These are phyloP conservation scores for Platycheirus rosarum DNA, from an alignment of 2,888 invertebrate species.

Conservation along the genomic window DNA sequence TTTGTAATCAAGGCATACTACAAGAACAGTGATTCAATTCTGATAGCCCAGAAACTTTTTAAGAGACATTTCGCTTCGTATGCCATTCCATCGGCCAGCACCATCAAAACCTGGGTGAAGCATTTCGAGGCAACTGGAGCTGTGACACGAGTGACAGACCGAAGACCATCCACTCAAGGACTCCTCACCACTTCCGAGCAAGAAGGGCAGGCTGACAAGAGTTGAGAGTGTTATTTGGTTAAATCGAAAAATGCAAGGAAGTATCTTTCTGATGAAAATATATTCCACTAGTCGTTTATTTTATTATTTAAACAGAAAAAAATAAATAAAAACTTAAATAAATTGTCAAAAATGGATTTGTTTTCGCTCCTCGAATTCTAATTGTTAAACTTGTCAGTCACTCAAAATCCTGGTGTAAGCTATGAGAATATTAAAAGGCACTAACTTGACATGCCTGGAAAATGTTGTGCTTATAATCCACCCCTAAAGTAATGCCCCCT, in stretches of 20 bases:
- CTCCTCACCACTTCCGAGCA: slow-evolving; percentile 34
- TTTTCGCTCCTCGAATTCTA: no score
- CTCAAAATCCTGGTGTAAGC: no score
- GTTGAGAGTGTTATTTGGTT: slow-evolving; percentile 16
- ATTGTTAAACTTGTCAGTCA: no score
- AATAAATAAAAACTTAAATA: no score
- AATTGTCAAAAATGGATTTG: no score
- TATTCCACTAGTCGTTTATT: background rate
- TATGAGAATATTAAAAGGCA: background rate
- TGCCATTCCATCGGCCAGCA: slow-evolving; percentile 77
- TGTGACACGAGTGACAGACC: slow-evolving; percentile 75
- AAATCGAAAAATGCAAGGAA: background rate
- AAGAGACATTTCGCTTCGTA: slow-evolving; percentile 79
- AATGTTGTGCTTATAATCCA: background rate
- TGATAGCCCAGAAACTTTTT: slow-evolving; percentile 78
- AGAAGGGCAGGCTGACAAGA: slow-evolving; percentile 24
- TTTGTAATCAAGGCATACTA: slow-evolving; percentile 79
- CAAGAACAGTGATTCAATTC: slow-evolving; percentile 79
- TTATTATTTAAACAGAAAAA: no score
- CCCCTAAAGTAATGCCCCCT: background rate
- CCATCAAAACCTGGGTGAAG: slow-evolving; percentile 79
- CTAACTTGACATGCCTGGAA: background rate
- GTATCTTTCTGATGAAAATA: background rate
- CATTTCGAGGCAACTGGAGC: slow-evolving; percentile 79
- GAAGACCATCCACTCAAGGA: slow-evolving; percentile 77